Base-by-base conservation (phyloP, 2,797 vertebrate species). In the Centroberyx gerrardi region DNA sequence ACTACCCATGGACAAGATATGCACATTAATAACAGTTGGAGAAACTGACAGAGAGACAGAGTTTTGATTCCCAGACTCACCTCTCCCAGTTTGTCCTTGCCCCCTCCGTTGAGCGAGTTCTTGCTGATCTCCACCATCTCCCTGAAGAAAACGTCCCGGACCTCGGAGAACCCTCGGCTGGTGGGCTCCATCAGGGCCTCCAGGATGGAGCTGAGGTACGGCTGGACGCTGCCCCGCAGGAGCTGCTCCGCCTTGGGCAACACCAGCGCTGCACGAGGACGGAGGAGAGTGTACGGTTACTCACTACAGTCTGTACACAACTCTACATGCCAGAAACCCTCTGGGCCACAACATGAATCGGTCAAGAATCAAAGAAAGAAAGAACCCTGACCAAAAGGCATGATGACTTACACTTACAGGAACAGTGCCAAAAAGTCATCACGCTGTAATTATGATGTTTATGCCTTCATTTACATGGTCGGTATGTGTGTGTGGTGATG, bases 101-200 rank as follows among this genome's bases (percentile, higher is more conserved):
- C 94, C 0, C 94, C 96, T 51, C 96, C 97, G 0, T 99, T 98
- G 62, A 97, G 82, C 0, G 96, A 90, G 44, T 98, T 99, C 94
- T 97, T 96, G 94, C 97, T 97, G 93, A 99, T 94, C 84, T 99
- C 97, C 0, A 97, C 97, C 79, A 98, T 91, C 87, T 99, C 98
- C 62, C 93, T 94, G 93, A 97, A 98, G 94, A 99, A 96, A 15
- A 98, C 88, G 0, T 99, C 97, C 5, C 98, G 88, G 63, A 96
- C 97, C 90, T 99, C 98, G 0, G 96, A 87, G 64, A 99, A 99
- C 9, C 98, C 98, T 72, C 97, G 94, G 89, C 98, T 98, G 2
- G 97, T 98, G 81, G 98, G 97, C 51, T 95, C 95, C 98, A 99
- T 99, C 89, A 99, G 93, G 9, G 96, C 97, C 74, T 99, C 98